phyloP scores from a whole-genome alignment of 2,113 vertebrate species.

The Zosterops lateralis region DNA sequence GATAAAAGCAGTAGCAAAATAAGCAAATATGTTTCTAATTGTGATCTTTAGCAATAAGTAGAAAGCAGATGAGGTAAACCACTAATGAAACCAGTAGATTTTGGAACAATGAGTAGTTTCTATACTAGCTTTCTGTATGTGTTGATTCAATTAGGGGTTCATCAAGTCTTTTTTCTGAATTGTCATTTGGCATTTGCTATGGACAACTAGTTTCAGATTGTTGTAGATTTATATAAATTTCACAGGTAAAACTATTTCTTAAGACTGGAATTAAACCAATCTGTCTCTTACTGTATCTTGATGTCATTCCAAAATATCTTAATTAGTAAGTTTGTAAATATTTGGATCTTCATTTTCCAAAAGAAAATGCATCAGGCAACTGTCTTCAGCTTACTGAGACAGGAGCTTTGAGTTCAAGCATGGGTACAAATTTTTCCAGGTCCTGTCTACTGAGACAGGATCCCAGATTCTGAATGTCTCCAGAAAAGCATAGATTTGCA shows the following conservation, averaged over 20 bases:
- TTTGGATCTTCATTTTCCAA: not conserved
- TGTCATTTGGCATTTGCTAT: not conserved
- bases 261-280: not conserved
- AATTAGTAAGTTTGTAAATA: not conserved
- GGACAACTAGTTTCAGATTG: not conserved
- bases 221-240: not conserved
- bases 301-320: not conserved
- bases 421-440: not conserved
- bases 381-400: not conserved
- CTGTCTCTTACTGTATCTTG: not conserved
- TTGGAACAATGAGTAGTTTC: constrained; percentile 37
- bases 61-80: constrained; percentile 30
- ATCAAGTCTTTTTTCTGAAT: not conserved
- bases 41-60: constrained; percentile 41
- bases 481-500: not conserved
- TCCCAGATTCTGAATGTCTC: not conserved
- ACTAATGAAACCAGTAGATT: constrained; percentile 59
- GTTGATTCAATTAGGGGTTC: constrained; percentile 26
- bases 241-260: not conserved
- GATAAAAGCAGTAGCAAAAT: constrained; percentile 40
- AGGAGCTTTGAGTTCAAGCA: accelerated
- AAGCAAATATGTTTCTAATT: constrained; percentile 68
- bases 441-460: not conserved
- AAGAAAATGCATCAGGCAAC: not conserved
- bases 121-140: constrained; percentile 25